Conservation (phyloP, 1,140 invertebrate genomes). For the Zaprionus capensis region DNA sequence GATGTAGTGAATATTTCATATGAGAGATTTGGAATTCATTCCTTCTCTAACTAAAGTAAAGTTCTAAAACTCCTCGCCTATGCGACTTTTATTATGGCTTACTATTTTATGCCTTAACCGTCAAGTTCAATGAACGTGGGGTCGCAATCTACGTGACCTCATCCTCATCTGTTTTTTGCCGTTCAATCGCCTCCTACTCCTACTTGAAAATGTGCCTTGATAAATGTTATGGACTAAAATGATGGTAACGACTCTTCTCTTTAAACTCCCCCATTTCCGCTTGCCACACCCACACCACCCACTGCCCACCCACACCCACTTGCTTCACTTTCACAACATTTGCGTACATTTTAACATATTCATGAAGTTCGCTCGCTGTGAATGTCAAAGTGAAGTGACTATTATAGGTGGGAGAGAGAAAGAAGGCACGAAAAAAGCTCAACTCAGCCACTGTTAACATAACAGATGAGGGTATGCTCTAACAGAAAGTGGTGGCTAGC, state of each 20-base stretch:
- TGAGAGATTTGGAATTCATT: neutral
- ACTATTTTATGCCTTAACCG: neutral
- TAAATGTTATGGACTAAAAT: slow-evolving; percentile 33
- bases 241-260: slow-evolving; percentile 23
- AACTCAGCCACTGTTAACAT: slow-evolving; percentile 11
- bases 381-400: slow-evolving; percentile 56
- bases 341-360: slow-evolving; percentile 47
- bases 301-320: slow-evolving; percentile 26
- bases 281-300: neutral
- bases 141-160: slow-evolving; percentile 17
- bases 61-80: neutral
- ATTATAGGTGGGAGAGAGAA: neutral
- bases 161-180: neutral
- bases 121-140: slow-evolving; percentile 37
- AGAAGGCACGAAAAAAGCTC: neutral
- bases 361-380: slow-evolving; percentile 34
- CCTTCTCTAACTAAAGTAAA: neutral
- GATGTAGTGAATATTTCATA: too few species aligned
- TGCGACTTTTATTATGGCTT: slow-evolving; percentile 2
- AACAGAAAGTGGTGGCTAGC: neutral
- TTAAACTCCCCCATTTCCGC: slow-evolving; percentile 13
- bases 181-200: slow-evolving; percentile 15
- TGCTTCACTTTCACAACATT: slow-evolving; percentile 27
- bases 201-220: slow-evolving; percentile 11
- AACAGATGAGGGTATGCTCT: neutral